Evolutionary conservation across 1,140 invertebrate genomes (phyloP).

Genomic region (Tribolium madens): DNA sequence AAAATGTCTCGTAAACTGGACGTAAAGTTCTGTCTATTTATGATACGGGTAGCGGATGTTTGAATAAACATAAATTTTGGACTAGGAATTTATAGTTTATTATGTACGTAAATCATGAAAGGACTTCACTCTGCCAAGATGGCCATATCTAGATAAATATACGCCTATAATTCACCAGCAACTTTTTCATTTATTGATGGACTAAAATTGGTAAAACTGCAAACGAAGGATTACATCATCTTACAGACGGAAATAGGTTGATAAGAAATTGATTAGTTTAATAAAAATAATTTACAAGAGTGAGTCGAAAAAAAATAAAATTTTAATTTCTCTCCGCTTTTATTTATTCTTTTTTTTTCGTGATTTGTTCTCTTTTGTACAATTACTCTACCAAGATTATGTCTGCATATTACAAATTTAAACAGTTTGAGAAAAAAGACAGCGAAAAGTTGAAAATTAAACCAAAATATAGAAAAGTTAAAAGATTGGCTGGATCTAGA

Average conservation of each 20-base stretch:
- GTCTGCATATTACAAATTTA: too few relatives aligned
- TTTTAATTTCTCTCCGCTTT: too few relatives aligned
- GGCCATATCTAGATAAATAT: conserved; percentile 25
- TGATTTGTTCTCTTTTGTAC: too few relatives aligned
- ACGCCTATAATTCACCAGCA: conserved; percentile 4
- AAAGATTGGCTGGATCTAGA: not conserved
- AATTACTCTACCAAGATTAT: too few relatives aligned
- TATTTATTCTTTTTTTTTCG: too few relatives aligned
- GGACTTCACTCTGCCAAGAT: conserved; percentile 20
- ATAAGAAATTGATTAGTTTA: conserved; percentile 10
- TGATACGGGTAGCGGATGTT: conserved; percentile 1
- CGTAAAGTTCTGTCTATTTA: not conserved
- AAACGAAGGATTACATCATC: conserved; percentile 33
- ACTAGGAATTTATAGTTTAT: conserved; percentile 15
- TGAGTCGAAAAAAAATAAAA: too few relatives aligned
- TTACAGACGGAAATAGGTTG: not conserved
- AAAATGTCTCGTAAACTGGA: not conserved
- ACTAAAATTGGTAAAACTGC: conserved; percentile 3
- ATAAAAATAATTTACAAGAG: not conserved
- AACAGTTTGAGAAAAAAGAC: too few relatives aligned
- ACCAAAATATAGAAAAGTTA: not conserved
- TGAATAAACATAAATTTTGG: conserved; percentile 31
- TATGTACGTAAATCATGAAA: conserved; percentile 20
- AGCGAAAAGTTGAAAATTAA: not conserved
- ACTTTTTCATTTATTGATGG: conserved; percentile 28